Conservation (phyloP, 2,113 vertebrate genomes). For the Eudorcas thomsonii region DNA sequence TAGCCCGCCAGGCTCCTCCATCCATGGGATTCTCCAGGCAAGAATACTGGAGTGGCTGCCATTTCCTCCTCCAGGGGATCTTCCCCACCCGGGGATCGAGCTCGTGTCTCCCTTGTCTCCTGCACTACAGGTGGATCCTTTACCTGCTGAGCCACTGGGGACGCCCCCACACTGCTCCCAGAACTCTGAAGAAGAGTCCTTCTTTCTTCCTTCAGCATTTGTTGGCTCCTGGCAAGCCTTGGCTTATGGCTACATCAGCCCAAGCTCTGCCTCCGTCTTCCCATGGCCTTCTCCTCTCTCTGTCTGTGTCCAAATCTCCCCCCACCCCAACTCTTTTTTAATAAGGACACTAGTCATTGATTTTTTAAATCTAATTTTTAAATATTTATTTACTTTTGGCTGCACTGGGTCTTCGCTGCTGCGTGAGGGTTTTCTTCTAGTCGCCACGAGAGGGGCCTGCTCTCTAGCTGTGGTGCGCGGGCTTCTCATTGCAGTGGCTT, state of each 20-base stretch:
- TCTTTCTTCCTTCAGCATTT: background rate
- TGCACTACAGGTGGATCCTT: background rate
- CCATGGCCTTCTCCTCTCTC: background rate
- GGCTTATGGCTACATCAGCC: background rate
- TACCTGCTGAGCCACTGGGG: background rate
- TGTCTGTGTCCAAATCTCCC: background rate
- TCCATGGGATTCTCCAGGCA: background rate
- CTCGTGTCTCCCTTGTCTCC: background rate
- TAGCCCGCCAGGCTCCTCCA: background rate
- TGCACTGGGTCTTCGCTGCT: background rate
- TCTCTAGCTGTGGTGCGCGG: accelerated
- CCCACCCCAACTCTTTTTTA: background rate
- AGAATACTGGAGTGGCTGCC: background rate
- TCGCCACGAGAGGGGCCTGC: background rate
- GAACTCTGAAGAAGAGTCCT: background rate
- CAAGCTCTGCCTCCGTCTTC: background rate
- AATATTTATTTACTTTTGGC: background rate
- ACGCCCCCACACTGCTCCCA: background rate
- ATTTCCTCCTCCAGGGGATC: background rate
- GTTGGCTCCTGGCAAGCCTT: background rate
- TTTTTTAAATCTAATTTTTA: background rate
- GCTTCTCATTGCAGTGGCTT: background rate
- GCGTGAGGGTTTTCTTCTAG: background rate
- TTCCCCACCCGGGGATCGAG: background rate
- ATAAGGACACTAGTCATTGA: background rate